Base-by-base conservation (phyloP, 2,797 vertebrate species). In the Phataginus tricuspis region DNA sequence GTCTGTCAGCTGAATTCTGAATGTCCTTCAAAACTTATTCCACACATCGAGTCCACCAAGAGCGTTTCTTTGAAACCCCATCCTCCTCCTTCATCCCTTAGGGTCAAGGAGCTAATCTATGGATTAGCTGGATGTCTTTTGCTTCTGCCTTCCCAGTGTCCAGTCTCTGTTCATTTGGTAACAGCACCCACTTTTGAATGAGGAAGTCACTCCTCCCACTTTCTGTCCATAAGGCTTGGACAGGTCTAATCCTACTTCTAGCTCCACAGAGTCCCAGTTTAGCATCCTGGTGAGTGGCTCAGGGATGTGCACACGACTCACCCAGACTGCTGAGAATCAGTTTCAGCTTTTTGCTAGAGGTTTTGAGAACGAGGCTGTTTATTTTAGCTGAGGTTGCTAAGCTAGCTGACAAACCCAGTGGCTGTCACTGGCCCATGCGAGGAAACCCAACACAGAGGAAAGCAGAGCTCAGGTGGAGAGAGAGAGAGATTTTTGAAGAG, bases 371-470 rank as follows among this genome's bases (percentile, higher is more conserved):
- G 57, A 64, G 34, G 59, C 21, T 72, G 8, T 16, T 10, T 16
- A 2, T 69, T 77, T 55, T 37, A 82, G 57, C 37, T 39, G n/a
- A 42, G 29, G 51, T 57, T 21, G n/a, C 53, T 39, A 49, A 71
- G 7, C 31, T 11, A 4, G 49, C 21, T 49, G 37, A 72, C 49
- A 66, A 64, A 74, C 7, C 88, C 27, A 25, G 13, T 39, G n/a
- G 14, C 6, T 0, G 1, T 23, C 27, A 23, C 45, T 49, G 27
- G 29, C 12, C 29, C 16, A 3, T 16, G 29, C 10, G n/a, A 51
- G 53, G 53, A 66, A 84, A n/a, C 4, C 39, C 69, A 53, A 25
- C n/a, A 37, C 27, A 69, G 83, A 83, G 13, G 8, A 88, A 64
- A 88, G 53, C 9, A 64, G 31, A 31, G 42, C 5, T 37, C 7